Percentiles rank a stretch among this genome's conserved stretches.
Evolutionary conservation across 1,140 invertebrate genomes (phyloP).

Genomic region (Atta texana): DNA sequence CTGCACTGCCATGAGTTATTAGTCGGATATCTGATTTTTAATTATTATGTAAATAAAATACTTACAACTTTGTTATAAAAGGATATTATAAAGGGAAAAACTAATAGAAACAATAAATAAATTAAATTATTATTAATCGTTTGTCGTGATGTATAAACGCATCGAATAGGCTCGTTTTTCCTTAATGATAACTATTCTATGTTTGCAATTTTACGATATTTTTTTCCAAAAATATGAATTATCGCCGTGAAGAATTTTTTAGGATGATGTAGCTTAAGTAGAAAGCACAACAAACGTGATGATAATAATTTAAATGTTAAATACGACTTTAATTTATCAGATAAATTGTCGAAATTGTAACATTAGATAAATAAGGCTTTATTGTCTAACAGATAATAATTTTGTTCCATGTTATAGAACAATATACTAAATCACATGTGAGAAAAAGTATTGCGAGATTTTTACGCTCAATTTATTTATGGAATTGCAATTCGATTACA

Average conservation of each 20-base stretch:
- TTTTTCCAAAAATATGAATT: neutral
- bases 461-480: slow-evolving; percentile 38
- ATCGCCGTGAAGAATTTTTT: neutral
- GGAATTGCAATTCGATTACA: neutral
- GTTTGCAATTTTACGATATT: neutral
- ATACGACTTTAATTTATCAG: too few relatives aligned
- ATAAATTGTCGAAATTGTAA: neutral
- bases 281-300: neutral
- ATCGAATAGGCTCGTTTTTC: neutral
- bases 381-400: slow-evolving; percentile 13
- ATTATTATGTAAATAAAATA: slow-evolving; percentile 20
- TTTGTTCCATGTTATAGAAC: slow-evolving; percentile 19
- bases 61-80: neutral
- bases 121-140: slow-evolving; percentile 41
- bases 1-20: slow-evolving; percentile 18
- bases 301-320: neutral
- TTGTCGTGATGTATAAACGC: slow-evolving; percentile 4
- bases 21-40: slow-evolving; percentile 25
- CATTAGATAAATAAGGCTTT: neutral
- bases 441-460: slow-evolving; percentile 17
- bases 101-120: slow-evolving; percentile 23
- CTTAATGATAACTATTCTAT: neutral
- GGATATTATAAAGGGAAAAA: slow-evolving; percentile 19
- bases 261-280: neutral
- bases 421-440: neutral